Percentiles rank a stretch among this genome's conserved stretches.
These are phyloP conservation scores for Cricetomys ansorgei DNA, from an alignment of 2,113 vertebrate species.

Conservation along the genomic window DNA sequence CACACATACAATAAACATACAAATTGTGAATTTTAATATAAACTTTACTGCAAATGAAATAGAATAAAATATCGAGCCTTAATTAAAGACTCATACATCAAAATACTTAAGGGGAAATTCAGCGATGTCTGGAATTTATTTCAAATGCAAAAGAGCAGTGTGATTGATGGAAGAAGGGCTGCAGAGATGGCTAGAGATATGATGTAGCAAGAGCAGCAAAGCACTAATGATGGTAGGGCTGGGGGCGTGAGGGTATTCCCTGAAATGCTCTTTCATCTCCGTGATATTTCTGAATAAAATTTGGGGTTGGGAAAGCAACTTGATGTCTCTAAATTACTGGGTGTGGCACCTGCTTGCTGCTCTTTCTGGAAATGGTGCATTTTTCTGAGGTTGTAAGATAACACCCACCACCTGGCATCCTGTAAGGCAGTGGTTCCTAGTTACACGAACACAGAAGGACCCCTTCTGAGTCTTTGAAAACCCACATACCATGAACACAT, in stretches of 20 bases:
- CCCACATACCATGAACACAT: not conserved
- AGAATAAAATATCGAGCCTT: not conserved
- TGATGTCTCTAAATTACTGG: not conserved
- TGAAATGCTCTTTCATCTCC: not conserved
- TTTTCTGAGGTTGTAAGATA: not conserved
- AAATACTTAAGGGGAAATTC: not conserved
- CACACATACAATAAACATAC: not conserved
- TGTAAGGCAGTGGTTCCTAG: not conserved
- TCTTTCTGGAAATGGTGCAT: not conserved
- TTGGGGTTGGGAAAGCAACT: not conserved
- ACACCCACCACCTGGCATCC: not conserved
- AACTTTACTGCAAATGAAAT: not conserved
- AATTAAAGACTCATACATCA: not conserved
- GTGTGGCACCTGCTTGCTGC: not conserved
- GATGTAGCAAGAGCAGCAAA: not conserved
- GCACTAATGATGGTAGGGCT: not conserved
- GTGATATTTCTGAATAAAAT: not conserved
- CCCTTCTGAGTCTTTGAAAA: not conserved
- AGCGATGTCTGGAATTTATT: not conserved
- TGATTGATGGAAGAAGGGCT: not conserved
- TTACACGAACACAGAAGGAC: not conserved
- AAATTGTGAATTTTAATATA: not conserved
- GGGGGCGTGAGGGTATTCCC: not conserved
- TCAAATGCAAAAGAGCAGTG: not conserved
- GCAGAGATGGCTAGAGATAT: too few relatives aligned